Base-by-base conservation (phyloP, 1,140 invertebrate genomes). In the Scaptomyza pallida region DNA sequence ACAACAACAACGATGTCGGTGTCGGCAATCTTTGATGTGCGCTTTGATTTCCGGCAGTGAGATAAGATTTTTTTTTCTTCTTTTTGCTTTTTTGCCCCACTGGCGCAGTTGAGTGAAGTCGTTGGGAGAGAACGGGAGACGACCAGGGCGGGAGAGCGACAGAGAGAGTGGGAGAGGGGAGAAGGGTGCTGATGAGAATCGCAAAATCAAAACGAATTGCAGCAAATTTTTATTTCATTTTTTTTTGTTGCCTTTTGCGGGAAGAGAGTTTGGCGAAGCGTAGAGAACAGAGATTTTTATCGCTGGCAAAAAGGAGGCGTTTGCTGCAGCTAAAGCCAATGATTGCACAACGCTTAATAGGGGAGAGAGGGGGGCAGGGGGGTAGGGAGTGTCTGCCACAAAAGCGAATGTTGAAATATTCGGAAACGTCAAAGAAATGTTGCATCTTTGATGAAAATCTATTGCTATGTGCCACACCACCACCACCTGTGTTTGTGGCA, bases 31-130 rank as follows among this genome's bases (percentile, higher is more conserved):
- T 89, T 89, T 89, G 86, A 89, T 82, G 86, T 89, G 69, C 75
- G 72, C 86, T 89, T 89, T 89, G 86, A 89, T 89, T 89, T 89
- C 86, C 86, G 86, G 86, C 86, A 81, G 81, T 65, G 61, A 86
- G 86, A 89, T 89, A 89, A 89, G 86, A 89, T 86, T 89, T 67
- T 74, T 75, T 65, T 67, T 43, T n/a, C n/a, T 52, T 19, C 17
- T 30, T 19, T 9, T 55, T 48, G 44, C 57, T 57, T 30, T 61
- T 50, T n/a, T 26, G 15, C 51, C 23, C 21, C 37, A 12, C 15
- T 55, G 33, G 57, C 41, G 30, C 61, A 43, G 45, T n/a, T n/a
- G n/a, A 17, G 45, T 21, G 5, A 23, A 17, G 2, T 55, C n/a
- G 41, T 26, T 43, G 41, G 23, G 40, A 12, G 15, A 1, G 30